Base-by-base conservation (phyloP, 2,113 vertebrate species). In the Elephas maximus region DNA sequence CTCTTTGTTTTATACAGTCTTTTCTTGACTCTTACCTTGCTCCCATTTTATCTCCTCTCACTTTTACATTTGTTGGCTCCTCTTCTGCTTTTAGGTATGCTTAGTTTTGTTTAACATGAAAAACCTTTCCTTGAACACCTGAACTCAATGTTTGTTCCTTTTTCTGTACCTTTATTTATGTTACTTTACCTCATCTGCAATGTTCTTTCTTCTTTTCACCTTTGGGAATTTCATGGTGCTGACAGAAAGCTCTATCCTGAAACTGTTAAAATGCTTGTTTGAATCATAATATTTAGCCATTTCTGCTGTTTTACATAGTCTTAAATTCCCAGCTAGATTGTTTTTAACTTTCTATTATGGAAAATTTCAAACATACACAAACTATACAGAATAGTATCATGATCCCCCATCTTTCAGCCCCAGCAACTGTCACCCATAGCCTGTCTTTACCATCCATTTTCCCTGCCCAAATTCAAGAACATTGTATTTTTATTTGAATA, bases 271-370 rank as follows among this genome's bases (percentile, higher is more conserved):
- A 77, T 89, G 6, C 53, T 63, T 77, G 8, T 53, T 21, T 87
- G 53, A 63, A 63, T 48, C 6, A 15, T 78, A 65, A 4, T 78
- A 48, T 63, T 77, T 90, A 65, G 23, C 23, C 53, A 51, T 45
- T 79, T 90, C 44, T 69, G 23, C 15, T 20, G 2, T 86, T 86
- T 51, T n/a, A n/a, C 28, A 20, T 90, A 37, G 67, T 69, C 15
- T 69, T 69, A 33, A 69, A 33, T 10, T 79, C 33, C 62, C 44
- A 67, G 5, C 5, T 90, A 67, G 33, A 80, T 60, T 80, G 28
- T 67, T 90, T 78, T 90, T 53, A 74, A 79, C 23, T 67, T 90
- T 79, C 37, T 90, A 53, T 51, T 88, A n/a, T 48, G 41, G 77
- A 63, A 41, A 78, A 78, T 79, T 67, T 48, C 48, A 48, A 90